Percentiles rank a stretch among this genome's conserved stretches.
phyloP scores from a whole-genome alignment of 2,113 vertebrate species.

The Salminus brasiliensis region DNA sequence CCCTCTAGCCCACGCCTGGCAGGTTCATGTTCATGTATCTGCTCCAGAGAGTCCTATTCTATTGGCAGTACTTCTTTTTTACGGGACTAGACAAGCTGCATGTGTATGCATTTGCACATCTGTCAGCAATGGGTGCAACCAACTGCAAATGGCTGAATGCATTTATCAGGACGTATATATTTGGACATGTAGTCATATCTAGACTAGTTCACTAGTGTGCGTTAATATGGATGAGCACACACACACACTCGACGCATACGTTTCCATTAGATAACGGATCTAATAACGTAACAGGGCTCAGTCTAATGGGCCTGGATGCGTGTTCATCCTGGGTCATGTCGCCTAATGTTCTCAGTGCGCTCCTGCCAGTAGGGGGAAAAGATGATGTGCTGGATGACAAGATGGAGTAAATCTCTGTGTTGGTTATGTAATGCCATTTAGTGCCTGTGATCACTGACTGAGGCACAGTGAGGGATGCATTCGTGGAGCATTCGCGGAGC shows the following conservation, averaged over 20 bases:
- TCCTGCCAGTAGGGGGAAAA: not conserved
- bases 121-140: too few species aligned
- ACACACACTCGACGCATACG: not conserved
- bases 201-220: too few species aligned
- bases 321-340: not conserved
- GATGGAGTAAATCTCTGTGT: conserved; percentile 8
- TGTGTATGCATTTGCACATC: too few species aligned
- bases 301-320: not conserved
- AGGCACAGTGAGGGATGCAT: conserved; percentile 13
- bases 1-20: too few species aligned
- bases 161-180: too few species aligned
- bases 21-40: too few species aligned
- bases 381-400: conserved; percentile 22
- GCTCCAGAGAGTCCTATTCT: too few species aligned
- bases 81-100: too few species aligned
- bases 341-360: conserved; percentile 12
- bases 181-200: too few species aligned
- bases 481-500: conserved; percentile 5
- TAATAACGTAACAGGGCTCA: not conserved
- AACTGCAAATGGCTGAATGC: too few species aligned
- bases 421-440: conserved; percentile 34
- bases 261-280: not conserved
- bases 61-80: too few species aligned
- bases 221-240: too few species aligned
- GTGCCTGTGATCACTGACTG: conserved; percentile 4